Evolutionary conservation across 2,113 vertebrate genomes (phyloP), one percentile per base, ranked within the genome.

Genomic region (Origma solitaria): DNA sequence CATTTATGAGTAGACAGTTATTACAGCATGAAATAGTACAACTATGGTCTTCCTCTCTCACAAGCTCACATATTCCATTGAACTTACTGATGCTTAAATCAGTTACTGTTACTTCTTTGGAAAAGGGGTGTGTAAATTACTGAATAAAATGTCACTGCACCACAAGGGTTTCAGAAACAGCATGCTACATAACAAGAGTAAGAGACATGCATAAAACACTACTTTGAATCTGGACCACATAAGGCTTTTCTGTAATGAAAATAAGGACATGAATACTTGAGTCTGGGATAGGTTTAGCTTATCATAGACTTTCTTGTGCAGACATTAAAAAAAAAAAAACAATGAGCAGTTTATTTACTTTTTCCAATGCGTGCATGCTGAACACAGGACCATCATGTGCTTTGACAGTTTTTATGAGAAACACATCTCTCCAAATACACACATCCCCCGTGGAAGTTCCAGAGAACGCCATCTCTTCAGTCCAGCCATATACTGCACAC

Each of bases 371-470:
- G 35, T 99, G 99, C 99, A 99, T 99, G 94, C 99, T 99, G 97
- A 99, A 99, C 91, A 99, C 99, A 38, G 99, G 99, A 49, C 99
- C 99, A 66, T 99, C 99, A 16, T 99, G 99, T 49, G 99, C 99
- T 97, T 99, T 99, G 91, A 99, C 98, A 54, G 99, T 99, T 97
- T 99, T 99, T 94, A 99, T 98, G 82, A 99, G 98, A 96, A 99
- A 99, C 97, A 99, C 96, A 92, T 99, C 99, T 96, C 99, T 99
- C 99, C 99, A 99, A 94, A 99, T 99, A 96, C 98, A 99, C 95
- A 99, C 99, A 91, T 99, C 99, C 86, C 99, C 99, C 0, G 98
- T 98, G 95, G 98, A 99, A 24, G 99, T 99, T 84, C 99, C 99
- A 53, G 99, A 99, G 94, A 99, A 99, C 0, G 98, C 98, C 99